A percentile compares a stretch with the other conserved stretches of the same genome.
These are phyloP conservation scores for Patella vulgata DNA, from an alignment of 1,140 invertebrate genomes.

Conservation along the genomic window DNA sequence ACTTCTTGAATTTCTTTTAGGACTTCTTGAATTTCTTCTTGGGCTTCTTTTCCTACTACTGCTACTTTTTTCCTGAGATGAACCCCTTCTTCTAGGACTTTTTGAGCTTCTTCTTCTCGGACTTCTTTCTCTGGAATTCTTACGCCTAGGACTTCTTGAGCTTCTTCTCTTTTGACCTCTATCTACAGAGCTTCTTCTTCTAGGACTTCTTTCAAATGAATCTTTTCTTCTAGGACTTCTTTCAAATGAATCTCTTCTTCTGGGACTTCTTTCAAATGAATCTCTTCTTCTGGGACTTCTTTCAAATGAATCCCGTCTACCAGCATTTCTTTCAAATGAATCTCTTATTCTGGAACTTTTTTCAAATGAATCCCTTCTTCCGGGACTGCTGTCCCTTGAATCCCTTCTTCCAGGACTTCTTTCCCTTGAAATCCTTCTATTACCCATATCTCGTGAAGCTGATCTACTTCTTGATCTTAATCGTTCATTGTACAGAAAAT, in stretches of 20 bases:
- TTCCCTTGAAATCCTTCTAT: conserved; percentile 5
- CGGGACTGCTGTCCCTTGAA: not conserved
- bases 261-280: not conserved
- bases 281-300: conserved; percentile 1
- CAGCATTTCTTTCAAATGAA: conserved; percentile 1
- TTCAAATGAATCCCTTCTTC: too few species aligned
- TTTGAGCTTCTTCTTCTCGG: not conserved
- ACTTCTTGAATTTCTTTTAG: conserved; percentile 20
- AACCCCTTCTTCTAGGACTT: not conserved
- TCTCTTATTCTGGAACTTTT: too few species aligned
- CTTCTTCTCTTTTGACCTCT: not conserved
- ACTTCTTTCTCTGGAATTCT: not conserved
- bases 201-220: not conserved
- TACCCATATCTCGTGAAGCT: too few species aligned
- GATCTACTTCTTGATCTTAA: too few species aligned
- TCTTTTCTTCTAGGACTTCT: too few species aligned
- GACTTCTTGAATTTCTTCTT: conserved; percentile 15
- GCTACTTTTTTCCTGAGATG: conserved; percentile 15
- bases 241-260: too few species aligned
- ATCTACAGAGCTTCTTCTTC: conserved; percentile 6
- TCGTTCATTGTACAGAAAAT: too few species aligned
- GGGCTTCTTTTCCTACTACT: conserved; percentile 18
- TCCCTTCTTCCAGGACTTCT: conserved; percentile 1
- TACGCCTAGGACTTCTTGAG: not conserved
- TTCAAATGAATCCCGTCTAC: conserved; percentile 11